Conservation (phyloP, 2,888 invertebrate genomes). For the Poecilus cupreus region DNA sequence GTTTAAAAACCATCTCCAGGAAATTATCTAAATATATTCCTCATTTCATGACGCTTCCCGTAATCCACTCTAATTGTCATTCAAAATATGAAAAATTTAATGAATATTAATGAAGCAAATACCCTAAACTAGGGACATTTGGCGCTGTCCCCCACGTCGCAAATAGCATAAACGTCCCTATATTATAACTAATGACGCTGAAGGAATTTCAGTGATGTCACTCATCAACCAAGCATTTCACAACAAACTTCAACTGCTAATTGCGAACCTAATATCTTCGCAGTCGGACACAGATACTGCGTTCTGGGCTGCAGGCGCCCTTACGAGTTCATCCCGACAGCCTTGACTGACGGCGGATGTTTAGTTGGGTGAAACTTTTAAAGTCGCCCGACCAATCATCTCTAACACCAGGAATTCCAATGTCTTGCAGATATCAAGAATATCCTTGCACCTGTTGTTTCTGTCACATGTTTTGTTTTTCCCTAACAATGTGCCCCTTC, state of each 20-base stretch:
- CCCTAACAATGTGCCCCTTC: conserved; percentile 7
- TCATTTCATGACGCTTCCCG: too few relatives aligned
- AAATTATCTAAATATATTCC: too few relatives aligned
- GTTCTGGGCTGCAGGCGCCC: neutral
- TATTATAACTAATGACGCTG: conserved; percentile 1
- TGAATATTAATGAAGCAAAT: neutral
- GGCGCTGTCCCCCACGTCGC: neutral
- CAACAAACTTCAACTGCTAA: neutral
- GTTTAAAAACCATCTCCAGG: too few relatives aligned
- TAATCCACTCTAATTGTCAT: neutral
- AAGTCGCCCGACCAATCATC: neutral
- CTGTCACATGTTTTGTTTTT: conserved; percentile 25
- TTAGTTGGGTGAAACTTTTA: too few relatives aligned
- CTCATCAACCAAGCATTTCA: neutral
- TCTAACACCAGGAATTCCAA: neutral
- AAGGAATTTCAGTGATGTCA: conserved; percentile 3
- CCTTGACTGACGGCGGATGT: too few relatives aligned
- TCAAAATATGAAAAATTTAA: neutral
- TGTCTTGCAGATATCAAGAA: neutral
- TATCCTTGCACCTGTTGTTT: conserved; percentile 24
- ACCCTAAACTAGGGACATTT: neutral
- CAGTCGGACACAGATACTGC: neutral
- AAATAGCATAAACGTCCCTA: neutral
- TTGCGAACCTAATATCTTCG: conserved; percentile 1
- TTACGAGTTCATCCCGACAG: neutral